A percentile compares a stretch with the other conserved stretches of the same genome.
phyloP scores from a whole-genome alignment of 1,140 invertebrate species.

The Formica selysi region DNA sequence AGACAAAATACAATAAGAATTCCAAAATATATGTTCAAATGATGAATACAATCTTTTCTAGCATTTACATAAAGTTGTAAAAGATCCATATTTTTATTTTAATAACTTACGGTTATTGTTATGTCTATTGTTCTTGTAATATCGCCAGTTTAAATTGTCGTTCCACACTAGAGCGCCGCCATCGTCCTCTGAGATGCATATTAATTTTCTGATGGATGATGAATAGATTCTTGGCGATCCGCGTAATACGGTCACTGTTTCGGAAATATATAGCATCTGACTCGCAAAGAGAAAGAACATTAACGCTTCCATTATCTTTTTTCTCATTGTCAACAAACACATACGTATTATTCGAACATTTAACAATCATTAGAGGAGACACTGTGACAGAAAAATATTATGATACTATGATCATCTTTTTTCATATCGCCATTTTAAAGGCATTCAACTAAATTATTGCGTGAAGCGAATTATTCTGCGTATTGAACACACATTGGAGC shows the following conservation, averaged over 20 bases:
- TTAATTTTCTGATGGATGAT: neutral
- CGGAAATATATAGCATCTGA: neutral
- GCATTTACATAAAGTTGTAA: neutral
- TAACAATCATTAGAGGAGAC: neutral
- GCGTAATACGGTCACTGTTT: neutral
- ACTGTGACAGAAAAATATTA: neutral
- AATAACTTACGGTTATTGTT: constrained; percentile 31
- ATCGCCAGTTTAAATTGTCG: neutral
- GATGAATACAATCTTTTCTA: neutral
- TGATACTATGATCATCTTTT: neutral
- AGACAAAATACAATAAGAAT: neutral
- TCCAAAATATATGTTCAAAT: neutral
- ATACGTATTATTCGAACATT: neutral
- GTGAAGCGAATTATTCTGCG: neutral
- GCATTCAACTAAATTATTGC: no score
- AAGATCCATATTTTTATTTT: neutral
- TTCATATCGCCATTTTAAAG: neutral
- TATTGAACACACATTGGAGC: neutral
- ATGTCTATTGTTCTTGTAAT: neutral
- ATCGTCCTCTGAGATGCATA: constrained; percentile 66
- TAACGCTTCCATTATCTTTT: neutral
- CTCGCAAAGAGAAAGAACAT: neutral
- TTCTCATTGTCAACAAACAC: neutral
- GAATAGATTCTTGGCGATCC: neutral
- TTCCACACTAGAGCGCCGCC: constrained; percentile 68